Evolutionary conservation across 2,797 vertebrate species (phyloP).

Genomic region (Paedocypris micromegethes): DNA sequence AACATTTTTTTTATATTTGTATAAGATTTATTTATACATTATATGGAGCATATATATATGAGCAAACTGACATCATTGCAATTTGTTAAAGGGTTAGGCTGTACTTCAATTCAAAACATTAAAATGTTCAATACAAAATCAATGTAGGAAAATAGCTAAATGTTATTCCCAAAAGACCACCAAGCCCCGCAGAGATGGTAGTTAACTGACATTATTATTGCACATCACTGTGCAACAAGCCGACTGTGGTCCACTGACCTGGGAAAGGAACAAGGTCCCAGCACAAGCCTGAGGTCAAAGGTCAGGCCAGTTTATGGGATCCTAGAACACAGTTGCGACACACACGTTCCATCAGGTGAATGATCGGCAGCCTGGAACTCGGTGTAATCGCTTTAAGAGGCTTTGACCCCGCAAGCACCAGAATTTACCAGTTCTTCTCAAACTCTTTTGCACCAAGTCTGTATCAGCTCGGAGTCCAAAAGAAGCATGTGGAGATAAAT

Average conservation of each 20-base stretch:
- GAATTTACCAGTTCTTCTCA: constrained; percentile 65
- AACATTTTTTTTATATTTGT: too few species aligned
- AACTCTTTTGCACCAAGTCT: constrained; percentile 55
- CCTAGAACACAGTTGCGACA: constrained; percentile 60
- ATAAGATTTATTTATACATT: too few species aligned
- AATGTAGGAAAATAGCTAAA: too few species aligned
- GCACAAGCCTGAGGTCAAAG: constrained; percentile 57
- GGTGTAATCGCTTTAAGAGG: constrained; percentile 73
- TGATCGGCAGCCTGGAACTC: constrained; percentile 62
- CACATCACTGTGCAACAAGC: constrained; percentile 4
- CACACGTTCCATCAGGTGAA: constrained; percentile 63
- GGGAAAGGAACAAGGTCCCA: constrained; percentile 18
- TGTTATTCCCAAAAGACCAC: too few species aligned
- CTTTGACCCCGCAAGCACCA: constrained; percentile 64
- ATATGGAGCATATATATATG: too few species aligned
- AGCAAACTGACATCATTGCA: too few species aligned
- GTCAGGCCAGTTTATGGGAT: constrained; percentile 60
- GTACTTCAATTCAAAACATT: too few species aligned
- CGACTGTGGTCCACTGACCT: constrained; percentile 30
- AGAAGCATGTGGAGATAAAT: constrained; percentile 18
- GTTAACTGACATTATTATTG: constrained; percentile 17
- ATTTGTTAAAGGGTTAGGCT: too few species aligned
- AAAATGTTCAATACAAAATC: too few species aligned
- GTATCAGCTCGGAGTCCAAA: constrained; percentile 19
- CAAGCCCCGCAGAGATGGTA: too few species aligned